Base-by-base conservation (phyloP, 2,888 invertebrate species). In the Trichogramma dendrolimi region DNA sequence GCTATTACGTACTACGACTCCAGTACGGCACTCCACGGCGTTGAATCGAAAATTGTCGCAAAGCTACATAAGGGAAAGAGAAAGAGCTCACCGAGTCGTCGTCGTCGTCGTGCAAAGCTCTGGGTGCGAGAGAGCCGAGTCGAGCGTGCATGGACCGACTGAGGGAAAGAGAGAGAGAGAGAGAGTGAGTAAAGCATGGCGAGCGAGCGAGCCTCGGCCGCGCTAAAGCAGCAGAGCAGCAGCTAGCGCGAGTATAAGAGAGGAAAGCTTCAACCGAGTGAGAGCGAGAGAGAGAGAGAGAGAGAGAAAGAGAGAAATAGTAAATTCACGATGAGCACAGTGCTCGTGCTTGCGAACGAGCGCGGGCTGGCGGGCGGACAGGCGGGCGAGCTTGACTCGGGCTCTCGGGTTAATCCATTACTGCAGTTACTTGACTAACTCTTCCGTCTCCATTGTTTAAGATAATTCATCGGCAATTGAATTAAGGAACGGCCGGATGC, bases 401-500 rank as follows among this genome's bases (percentile, higher is more conserved):
- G 38, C 51, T 51, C 39, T 51, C 41, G 49, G 59, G 58, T 55
- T 65, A 66, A 66, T 64, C 63, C 63, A 66, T 64, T 66, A 66
- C 61, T 60, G 56, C 61, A 63, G 63, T 66, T 63, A 61, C 66
- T 66, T 63, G 61, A 63, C 61, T 57, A 60, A 64, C 59, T 61
- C 63, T 64, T 60, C 62, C 58, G 58, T 59, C 63, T 61, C 62
- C 60, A 60, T 67, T 65, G 66, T 65, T 66, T 63, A 63, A 64
- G 67, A 65, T 65, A 67, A 68, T 67, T 67, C 68, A 68, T 64
- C 59, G 67, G 38, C 62, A 55, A 65, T 65, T 63, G 66, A 60
- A 67, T 67, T 59, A 62, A 64, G 61, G 59, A 58, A 56, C 64
- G 63, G 58, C 53, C 56, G 59, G 60, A 58, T 63, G 61, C 62